A percentile compares a stretch with the other conserved stretches of the same genome.
These are phyloP conservation scores for Conus betulinus DNA, from an alignment of 1,140 invertebrate genomes.

Conservation along the genomic window DNA sequence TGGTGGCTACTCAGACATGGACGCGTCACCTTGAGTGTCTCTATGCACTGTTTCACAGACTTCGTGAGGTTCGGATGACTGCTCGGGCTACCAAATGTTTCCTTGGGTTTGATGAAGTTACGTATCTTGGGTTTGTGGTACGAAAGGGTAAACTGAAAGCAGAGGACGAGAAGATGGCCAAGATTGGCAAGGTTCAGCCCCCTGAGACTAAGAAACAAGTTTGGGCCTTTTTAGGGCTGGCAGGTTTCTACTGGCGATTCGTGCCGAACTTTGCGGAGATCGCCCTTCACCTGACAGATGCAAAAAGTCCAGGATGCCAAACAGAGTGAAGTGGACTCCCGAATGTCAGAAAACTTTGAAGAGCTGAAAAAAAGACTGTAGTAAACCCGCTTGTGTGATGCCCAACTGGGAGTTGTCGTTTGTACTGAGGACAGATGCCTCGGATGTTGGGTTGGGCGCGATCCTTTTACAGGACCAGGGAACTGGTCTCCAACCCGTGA, in stretches of 20 bases:
- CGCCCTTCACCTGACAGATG: conserved; percentile 60
- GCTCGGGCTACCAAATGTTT: conserved; percentile 19
- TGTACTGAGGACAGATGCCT: conserved; percentile 63
- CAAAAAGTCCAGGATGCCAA: conserved; percentile 42
- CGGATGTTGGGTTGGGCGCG: conserved; percentile 47
- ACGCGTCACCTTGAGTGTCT: background rate
- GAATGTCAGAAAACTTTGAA: conserved; percentile 31
- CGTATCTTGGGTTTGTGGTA: background rate
- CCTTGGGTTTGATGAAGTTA: background rate
- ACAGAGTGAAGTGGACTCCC: background rate
- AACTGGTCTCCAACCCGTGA: conserved; percentile 42
- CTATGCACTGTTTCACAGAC: background rate
- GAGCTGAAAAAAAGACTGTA: conserved; percentile 23
- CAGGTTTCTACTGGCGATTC: conserved; percentile 73
- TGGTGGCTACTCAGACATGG: background rate
- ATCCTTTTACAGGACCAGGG: conserved; percentile 49
- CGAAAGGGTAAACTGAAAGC: background rate
- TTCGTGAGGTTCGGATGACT: background rate
- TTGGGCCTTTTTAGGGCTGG: conserved; percentile 75
- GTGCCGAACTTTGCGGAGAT: conserved; percentile 61
- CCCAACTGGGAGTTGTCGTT: conserved; percentile 64
- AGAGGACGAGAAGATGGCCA: conserved; percentile 41
- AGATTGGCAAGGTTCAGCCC: conserved; percentile 63
- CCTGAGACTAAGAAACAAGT: conserved; percentile 68
- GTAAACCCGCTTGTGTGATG: conserved; percentile 51